Conservation (phyloP, 2,797 vertebrate genomes). For the Diplodus puntazzo region DNA sequence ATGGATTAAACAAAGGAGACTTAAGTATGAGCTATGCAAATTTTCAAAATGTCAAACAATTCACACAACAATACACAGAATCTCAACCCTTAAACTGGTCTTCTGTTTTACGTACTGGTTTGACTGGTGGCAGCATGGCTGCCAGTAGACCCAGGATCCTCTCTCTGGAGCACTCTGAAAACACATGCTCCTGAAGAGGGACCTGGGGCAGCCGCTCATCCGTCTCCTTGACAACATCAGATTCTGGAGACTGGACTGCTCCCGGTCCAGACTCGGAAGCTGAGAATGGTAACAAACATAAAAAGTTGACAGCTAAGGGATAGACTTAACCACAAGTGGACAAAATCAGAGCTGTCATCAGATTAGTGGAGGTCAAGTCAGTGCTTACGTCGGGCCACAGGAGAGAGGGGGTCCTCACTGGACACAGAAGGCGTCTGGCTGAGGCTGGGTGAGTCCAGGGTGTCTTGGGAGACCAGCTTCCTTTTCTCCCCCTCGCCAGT, state of each 20-base stretch:
- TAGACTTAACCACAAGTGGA: neutral
- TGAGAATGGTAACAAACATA: slow-evolving; percentile 21
- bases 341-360: neutral
- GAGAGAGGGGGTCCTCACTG: slow-evolving; percentile 83
- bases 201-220: slow-evolving; percentile 84
- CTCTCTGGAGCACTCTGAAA: slow-evolving; percentile 97
- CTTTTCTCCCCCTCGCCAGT: slow-evolving; percentile 62
- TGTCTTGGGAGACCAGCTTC: slow-evolving; percentile 82
- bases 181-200: slow-evolving; percentile 93
- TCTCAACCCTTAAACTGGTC: neutral
- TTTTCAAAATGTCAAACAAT: neutral
- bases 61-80: neutral
- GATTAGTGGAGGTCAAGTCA: neutral
- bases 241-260: slow-evolving; percentile 72
- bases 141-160: slow-evolving; percentile 95
- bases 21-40: neutral
- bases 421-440: slow-evolving; percentile 85
- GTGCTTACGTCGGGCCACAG: slow-evolving; percentile 78
- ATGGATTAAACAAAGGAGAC: neutral
- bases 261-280: slow-evolving; percentile 70
- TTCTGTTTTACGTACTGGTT: slow-evolving; percentile 83
- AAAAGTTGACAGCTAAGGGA: neutral
- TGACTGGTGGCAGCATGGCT: slow-evolving; percentile 95
- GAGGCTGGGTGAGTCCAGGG: slow-evolving; percentile 80
- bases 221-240: slow-evolving; percentile 78